phyloP scores from a whole-genome alignment of 2,888 invertebrate species.

The Dynastes maya region DNA sequence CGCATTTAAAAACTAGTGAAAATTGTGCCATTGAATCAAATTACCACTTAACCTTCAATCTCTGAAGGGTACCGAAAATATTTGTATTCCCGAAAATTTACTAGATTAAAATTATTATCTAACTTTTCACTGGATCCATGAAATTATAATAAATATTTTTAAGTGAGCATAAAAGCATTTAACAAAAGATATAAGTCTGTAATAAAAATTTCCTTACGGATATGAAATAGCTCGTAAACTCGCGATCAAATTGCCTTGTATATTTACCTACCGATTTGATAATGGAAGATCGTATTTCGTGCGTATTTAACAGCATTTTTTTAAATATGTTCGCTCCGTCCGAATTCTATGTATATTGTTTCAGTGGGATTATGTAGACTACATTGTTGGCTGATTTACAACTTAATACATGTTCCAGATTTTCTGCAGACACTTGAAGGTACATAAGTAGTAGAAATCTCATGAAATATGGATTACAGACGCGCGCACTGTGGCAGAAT shows the following conservation, averaged over 20 bases:
- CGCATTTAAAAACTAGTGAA: background rate
- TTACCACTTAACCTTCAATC: background rate
- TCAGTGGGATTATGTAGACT: conserved; percentile 23
- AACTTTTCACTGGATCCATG: conserved; percentile 12
- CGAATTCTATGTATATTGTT: conserved; percentile 20
- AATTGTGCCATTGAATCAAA: background rate
- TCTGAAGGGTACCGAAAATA: background rate
- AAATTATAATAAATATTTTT: conserved; percentile 31
- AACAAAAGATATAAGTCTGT: conserved; percentile 16
- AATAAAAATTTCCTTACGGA: conserved; percentile 29
- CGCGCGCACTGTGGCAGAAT: conserved; percentile 1
- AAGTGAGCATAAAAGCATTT: conserved; percentile 23
- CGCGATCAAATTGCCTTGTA: conserved; percentile 14
- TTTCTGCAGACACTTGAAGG: conserved; percentile 7
- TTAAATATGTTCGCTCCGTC: conserved; percentile 5
- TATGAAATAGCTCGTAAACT: conserved; percentile 23
- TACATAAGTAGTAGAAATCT: conserved; percentile 35
- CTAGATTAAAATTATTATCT: conserved; percentile 5
- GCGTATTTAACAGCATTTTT: conserved; percentile 10
- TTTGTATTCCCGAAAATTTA: conserved; percentile 6
- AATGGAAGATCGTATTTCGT: conserved; percentile 23
- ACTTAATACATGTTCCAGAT: conserved; percentile 39
- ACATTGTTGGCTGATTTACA: conserved; percentile 32
- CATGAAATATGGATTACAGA: conserved; percentile 37
- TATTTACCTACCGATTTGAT: conserved; percentile 26